Evolutionary conservation across 2,888 invertebrate species (phyloP), one percentile per base, ranked within the genome.

Genomic region (Cephus pulcher): DNA sequence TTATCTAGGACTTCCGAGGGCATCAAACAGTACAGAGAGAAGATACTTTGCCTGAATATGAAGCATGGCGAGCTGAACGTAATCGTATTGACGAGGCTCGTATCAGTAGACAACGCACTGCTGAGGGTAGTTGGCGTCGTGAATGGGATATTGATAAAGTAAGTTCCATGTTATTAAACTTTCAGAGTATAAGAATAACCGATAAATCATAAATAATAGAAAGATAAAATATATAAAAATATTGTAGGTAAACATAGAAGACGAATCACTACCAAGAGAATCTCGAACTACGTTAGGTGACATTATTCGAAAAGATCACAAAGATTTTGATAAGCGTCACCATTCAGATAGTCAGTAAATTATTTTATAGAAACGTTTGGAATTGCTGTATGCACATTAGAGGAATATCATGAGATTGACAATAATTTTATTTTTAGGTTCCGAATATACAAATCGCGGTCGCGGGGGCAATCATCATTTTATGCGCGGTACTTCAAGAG

Each of bases 101-200:
- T 23, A 92, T 92, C 37, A 91, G 88, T 80, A 88, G 92, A 74
- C 92, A 92, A 77, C 91, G 90, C 84, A 91, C 91, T 33, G 91
- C 91, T 1, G 92, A 92, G 79, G 92, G 92, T n/a, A 92, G 91
- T 83, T 92, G 92, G 92, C 87, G 91, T 56, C 86, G 92, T 75
- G 92, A 92, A 80, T 92, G 92, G 92, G 92, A 92, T 82, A 91
- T 89, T 76, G 90, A 92, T 78, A 92, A 92, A 84, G 89, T 89
- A 84, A 79, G 80, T 80, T 23, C 34, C 69, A 73, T 71, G 1
- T 71, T 32, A 30, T 32, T 56, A 37, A 33, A 40, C 40, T 70
- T 78, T 75, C 81, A 78, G 2, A 70, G 86, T 85, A 79, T 79
- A 32, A 77, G 77, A 74, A 73, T 84, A 30, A 84, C 83, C 34